phyloP scores from a whole-genome alignment of 2,113 vertebrate species.

The Petrocephalus zakoni region DNA sequence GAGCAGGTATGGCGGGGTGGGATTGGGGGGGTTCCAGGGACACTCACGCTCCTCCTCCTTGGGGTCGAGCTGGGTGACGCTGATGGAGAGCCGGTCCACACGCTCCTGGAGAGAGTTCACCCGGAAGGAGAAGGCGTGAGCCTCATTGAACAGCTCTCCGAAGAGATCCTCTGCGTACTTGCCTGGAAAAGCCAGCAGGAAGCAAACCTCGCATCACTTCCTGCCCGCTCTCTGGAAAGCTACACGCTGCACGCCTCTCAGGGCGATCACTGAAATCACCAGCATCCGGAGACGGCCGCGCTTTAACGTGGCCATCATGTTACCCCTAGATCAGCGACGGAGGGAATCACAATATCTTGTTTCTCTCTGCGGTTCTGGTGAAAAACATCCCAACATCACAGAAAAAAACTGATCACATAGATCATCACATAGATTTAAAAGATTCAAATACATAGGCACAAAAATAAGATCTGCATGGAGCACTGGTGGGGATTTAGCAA shows the following conservation, averaged over 20 bases:
- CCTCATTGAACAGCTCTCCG: constrained; percentile 96
- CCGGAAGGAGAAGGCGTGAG: constrained; percentile 94
- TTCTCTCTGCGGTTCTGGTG: not conserved
- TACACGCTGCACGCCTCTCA: not conserved
- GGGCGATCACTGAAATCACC: not conserved
- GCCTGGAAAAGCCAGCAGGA: constrained; percentile 59
- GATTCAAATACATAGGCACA: not conserved
- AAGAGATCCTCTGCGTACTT: constrained; percentile 99
- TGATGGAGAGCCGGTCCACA: constrained; percentile 93
- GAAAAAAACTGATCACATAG: not conserved
- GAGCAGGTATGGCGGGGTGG: not conserved
- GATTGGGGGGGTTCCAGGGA: not conserved
- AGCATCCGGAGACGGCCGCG: not conserved
- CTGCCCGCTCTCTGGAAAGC: no score
- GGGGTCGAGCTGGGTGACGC: constrained; percentile 95
- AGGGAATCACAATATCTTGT: not conserved
- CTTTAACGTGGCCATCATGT: not conserved
- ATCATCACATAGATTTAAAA: not conserved
- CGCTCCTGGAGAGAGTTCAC: constrained; percentile 98
- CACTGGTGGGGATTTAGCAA: not conserved
- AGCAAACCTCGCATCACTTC: not conserved
- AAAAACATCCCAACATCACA: not conserved
- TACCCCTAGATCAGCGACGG: not conserved
- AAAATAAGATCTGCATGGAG: not conserved
- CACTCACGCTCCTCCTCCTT: constrained; percentile 96